Conservation (phyloP, 2,113 vertebrate species). For the Columbina picui region DNA sequence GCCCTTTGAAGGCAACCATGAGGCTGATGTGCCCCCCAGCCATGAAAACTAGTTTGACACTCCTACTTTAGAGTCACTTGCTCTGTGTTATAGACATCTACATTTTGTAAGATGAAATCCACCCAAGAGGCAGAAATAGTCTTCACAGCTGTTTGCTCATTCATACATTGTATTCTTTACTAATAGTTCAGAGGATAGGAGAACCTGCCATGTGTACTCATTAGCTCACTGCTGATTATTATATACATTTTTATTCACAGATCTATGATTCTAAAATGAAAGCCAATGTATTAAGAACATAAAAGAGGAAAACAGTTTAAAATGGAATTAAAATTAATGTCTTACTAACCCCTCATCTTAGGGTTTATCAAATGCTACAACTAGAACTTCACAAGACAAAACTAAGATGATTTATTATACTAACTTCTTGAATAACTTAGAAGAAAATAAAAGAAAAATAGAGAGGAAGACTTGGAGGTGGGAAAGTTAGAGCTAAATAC, state of each 20-base stretch:
- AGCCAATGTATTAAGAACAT: background rate
- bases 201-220: background rate
- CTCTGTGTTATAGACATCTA: background rate
- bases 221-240: background rate
- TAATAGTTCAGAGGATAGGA: background rate
- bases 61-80: background rate
- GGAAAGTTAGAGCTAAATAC: background rate
- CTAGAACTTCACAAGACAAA: background rate
- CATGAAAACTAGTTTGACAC: too few species aligned
- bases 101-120: background rate
- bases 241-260: background rate
- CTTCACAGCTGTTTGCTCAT: background rate
- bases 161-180: background rate
- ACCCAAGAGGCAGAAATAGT: background rate
- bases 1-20: too few species aligned
- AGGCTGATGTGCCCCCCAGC: too few species aligned
- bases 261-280: background rate
- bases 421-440: background rate
- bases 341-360: background rate
- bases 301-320: background rate
- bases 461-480: fast-evolving
- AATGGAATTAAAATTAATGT: background rate
- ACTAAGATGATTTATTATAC: background rate
- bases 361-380: background rate
- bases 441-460: background rate